phyloP scores from a whole-genome alignment of 2,797 vertebrate species.

The Melanotaenia pygmaea region DNA sequence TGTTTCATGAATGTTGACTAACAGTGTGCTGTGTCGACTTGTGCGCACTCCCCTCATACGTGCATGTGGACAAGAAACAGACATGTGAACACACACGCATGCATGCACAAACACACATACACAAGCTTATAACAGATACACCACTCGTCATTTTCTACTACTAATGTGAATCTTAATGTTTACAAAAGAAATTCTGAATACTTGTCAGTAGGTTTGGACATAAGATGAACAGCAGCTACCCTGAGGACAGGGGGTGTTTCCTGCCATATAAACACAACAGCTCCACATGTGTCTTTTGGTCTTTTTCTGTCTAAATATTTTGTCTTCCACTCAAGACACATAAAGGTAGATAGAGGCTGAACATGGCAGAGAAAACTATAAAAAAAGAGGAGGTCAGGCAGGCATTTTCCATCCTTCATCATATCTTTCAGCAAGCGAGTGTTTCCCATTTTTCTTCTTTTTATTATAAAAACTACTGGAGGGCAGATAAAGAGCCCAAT shows the following conservation, averaged over 20 bases:
- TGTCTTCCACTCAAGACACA: slow-evolving; percentile 57
- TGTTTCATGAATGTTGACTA: slow-evolving; percentile 59
- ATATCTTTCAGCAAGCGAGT: slow-evolving; percentile 3
- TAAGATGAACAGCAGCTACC: slow-evolving; percentile 41
- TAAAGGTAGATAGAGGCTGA: slow-evolving; percentile 22
- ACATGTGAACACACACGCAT: slow-evolving; percentile 33
- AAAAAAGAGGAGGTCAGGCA: slow-evolving; percentile 6
- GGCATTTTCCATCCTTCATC: slow-evolving; percentile 25
- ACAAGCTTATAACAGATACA: slow-evolving; percentile 21
- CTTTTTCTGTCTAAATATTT: slow-evolving; percentile 41
- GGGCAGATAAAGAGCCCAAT: slow-evolving; percentile 13
- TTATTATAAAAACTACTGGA: slow-evolving; percentile 11
- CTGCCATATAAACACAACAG: slow-evolving; percentile 23
- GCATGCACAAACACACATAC: slow-evolving; percentile 22
- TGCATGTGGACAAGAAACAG: slow-evolving; percentile 56
- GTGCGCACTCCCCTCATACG: slow-evolving; percentile 28
- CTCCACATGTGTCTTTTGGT: slow-evolving; percentile 31
- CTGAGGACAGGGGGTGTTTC: slow-evolving; percentile 28
- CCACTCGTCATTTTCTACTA: slow-evolving; percentile 44
- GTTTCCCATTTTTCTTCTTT: neutral
- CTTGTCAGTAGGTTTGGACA: slow-evolving; percentile 39
- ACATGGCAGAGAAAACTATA: slow-evolving; percentile 15
- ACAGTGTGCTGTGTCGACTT: slow-evolving; percentile 35
- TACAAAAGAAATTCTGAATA: slow-evolving; percentile 62
- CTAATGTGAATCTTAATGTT: slow-evolving; percentile 79